Evolutionary conservation across 2,797 vertebrate genomes (phyloP).

Genomic region (Squalus acanthias): DNA sequence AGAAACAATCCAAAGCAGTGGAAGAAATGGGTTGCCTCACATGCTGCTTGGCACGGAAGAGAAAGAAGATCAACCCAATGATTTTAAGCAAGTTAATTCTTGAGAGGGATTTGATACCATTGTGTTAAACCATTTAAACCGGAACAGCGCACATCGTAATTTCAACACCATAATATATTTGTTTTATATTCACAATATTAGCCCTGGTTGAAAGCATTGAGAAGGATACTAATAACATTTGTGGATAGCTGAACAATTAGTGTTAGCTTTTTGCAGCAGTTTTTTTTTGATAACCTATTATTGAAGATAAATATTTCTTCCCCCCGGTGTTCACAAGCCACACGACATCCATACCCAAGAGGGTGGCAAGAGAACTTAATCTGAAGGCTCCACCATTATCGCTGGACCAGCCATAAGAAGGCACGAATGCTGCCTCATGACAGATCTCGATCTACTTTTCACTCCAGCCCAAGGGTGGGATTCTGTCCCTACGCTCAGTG

Average conservation of each 20-base stretch:
- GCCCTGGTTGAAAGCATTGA: neutral
- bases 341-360: neutral
- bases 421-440: neutral
- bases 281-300: neutral
- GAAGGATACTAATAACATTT: neutral
- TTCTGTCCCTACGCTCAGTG: neutral
- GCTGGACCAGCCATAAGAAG: neutral
- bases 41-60: neutral
- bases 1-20: neutral
- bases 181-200: neutral
- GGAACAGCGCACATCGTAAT: neutral
- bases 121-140: neutral
- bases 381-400: neutral
- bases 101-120: neutral
- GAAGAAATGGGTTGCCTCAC: neutral
- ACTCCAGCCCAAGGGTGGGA: neutral
- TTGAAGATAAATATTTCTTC: neutral
- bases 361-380: neutral
- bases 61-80: neutral
- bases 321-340: neutral
- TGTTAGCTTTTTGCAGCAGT: neutral
- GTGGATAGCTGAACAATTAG: neutral
- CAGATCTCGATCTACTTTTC: neutral
- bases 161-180: neutral
- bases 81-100: neutral